A percentile compares a stretch with the other conserved stretches of the same genome.
Evolutionary conservation across 2,888 invertebrate genomes (phyloP).

Genomic region (Vannuccia rotundouncinata): DNA sequence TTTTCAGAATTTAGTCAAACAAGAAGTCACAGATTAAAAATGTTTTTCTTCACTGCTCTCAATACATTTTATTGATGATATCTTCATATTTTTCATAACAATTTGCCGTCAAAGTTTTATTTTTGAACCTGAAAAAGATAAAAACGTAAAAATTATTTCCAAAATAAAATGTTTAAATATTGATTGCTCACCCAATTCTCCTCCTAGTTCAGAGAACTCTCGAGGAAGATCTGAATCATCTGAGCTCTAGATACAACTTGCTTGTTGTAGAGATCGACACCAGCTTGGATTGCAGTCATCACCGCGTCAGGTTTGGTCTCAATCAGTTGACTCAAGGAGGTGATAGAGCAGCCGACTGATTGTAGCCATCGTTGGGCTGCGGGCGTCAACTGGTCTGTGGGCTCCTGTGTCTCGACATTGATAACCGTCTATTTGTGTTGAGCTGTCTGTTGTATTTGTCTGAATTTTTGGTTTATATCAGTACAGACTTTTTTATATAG

Average conservation of each 20-base stretch:
- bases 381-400: background rate
- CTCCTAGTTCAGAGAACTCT: conserved; percentile 77
- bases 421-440: background rate
- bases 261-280: conserved; percentile 65
- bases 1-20: too few relatives aligned
- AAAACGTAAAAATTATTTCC: too few relatives aligned
- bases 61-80: too few relatives aligned
- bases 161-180: too few relatives aligned
- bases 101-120: too few relatives aligned
- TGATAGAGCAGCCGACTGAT: background rate
- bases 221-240: conserved; percentile 74
- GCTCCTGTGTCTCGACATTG: background rate
- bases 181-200: conserved; percentile 86
- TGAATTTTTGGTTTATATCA: too few relatives aligned
- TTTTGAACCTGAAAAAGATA: too few relatives aligned
- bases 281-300: conserved; percentile 71
- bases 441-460: too few relatives aligned
- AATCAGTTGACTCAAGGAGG: conserved; percentile 51
- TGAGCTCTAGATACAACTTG: conserved; percentile 78
- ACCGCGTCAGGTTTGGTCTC: conserved; percentile 55
- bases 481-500: too few relatives aligned
- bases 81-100: too few relatives aligned
- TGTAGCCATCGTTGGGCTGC: background rate
- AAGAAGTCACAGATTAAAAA: too few relatives aligned
- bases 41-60: too few relatives aligned